Conservation (phyloP, 2,797 vertebrate species). For the Anas acuta region DNA sequence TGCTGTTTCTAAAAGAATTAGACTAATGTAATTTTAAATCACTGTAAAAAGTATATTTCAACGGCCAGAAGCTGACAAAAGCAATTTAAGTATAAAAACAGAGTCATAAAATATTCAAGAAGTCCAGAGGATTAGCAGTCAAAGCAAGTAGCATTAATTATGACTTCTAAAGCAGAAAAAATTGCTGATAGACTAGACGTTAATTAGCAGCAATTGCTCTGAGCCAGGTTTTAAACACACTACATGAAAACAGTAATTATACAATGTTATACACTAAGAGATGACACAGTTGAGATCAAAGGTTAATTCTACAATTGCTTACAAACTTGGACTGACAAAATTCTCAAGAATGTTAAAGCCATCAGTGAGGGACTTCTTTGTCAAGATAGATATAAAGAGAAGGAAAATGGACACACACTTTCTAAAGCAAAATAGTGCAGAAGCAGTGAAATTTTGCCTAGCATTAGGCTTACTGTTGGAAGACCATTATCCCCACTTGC, state of each 20-base stretch:
- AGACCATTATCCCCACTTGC: background rate
- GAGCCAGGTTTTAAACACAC: conserved; percentile 24
- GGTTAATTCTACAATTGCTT: conserved; percentile 37
- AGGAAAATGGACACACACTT: background rate
- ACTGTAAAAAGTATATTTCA: background rate
- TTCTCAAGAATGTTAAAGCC: background rate
- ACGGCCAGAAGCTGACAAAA: conserved; percentile 22
- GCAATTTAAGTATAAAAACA: conserved; percentile 51
- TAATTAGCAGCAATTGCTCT: conserved; percentile 42
- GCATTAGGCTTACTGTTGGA: background rate
- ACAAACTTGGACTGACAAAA: background rate
- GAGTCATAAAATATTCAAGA: conserved; percentile 12
- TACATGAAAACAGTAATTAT: conserved; percentile 3
- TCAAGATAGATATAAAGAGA: background rate
- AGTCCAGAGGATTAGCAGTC: conserved; percentile 32
- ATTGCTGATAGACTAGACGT: background rate
- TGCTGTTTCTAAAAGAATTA: background rate
- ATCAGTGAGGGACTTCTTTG: background rate
- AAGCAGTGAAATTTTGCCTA: background rate
- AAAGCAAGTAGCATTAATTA: conserved; percentile 45
- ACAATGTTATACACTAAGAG: background rate
- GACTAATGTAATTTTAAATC: background rate
- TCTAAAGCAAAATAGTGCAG: background rate
- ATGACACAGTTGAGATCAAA: background rate
- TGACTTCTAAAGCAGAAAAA: conserved; percentile 52